Evolutionary conservation across 2,888 invertebrate species (phyloP).

Genomic region (Meliscaeva auricollis): DNA sequence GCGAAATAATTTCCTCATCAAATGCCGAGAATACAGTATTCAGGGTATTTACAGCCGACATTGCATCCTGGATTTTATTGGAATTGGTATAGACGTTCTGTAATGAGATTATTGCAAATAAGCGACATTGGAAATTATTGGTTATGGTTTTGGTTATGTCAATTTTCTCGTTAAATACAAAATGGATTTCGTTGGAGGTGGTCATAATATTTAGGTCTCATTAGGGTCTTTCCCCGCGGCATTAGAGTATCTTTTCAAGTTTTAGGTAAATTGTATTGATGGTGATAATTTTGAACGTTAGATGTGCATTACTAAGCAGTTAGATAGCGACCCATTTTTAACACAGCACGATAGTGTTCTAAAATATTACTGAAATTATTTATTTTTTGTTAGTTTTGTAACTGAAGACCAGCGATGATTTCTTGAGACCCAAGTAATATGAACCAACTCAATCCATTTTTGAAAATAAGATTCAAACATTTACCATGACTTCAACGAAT

Average conservation of each 20-base stretch:
- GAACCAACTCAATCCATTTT: no score
- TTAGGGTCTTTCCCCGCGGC: no score
- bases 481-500: slow-evolving; percentile 82
- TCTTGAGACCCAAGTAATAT: no score
- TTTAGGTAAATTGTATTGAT: no score
- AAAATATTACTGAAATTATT: no score
- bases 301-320: no score
- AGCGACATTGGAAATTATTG: slow-evolving; percentile 17
- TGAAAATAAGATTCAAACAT: slow-evolving; percentile 14
- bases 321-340: no score
- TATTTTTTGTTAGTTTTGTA: no score
- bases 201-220: slow-evolving; percentile 4
- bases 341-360: no score
- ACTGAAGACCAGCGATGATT: no score
- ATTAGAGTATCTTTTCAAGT: no score
- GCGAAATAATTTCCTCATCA: slow-evolving; percentile 92
- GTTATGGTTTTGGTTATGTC: not conserved
- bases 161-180: not conserved
- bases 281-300: no score
- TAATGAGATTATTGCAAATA: slow-evolving; percentile 12
- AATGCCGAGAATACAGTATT: slow-evolving; percentile 94
- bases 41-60: slow-evolving; percentile 93
- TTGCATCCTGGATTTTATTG: slow-evolving; percentile 85
- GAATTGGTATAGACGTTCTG: slow-evolving; percentile 81
- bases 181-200: not conserved